phyloP scores from a whole-genome alignment of 2,888 invertebrate species.

The Pristionchus arcanus region DNA sequence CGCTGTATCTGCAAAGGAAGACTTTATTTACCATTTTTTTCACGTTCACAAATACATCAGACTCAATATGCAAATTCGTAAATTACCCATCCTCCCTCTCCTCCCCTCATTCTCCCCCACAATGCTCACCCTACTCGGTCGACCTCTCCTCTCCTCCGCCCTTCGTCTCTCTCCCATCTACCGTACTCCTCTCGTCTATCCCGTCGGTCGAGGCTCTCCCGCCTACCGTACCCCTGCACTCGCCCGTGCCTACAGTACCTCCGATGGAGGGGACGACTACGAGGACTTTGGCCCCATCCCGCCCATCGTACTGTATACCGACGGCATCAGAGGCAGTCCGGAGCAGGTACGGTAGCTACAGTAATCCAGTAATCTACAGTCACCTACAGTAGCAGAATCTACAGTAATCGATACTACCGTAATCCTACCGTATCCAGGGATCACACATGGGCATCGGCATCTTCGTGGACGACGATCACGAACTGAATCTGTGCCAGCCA shows the following conservation, averaged over 20 bases:
- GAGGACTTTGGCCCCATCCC: conserved; percentile 24
- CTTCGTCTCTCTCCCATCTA: conserved; percentile 17
- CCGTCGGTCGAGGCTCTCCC: neutral
- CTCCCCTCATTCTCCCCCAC: neutral
- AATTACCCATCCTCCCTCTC: neutral
- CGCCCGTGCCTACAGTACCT: neutral
- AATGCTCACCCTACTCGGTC: conserved; percentile 15
- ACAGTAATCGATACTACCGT: neutral
- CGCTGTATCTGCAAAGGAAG: neutral
- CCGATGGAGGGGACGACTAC: conserved; percentile 2
- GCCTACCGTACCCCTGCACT: neutral
- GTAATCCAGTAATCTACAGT: too few species aligned
- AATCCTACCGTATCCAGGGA: neutral
- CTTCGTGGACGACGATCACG: conserved; percentile 48
- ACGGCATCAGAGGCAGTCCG: conserved; percentile 4
- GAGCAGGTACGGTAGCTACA: neutral
- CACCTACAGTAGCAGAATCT: too few species aligned
- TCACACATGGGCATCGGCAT: conserved; percentile 38
- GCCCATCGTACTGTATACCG: neutral
- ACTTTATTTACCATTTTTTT: neutral
- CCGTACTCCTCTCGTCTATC: neutral
- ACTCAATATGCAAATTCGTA: neutral
- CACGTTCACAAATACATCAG: neutral
- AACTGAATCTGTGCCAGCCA: neutral
- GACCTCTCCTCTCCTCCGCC: neutral